phyloP scores from a whole-genome alignment of 2,797 vertebrate genomes.

The Pseudochirops cupreus region DNA sequence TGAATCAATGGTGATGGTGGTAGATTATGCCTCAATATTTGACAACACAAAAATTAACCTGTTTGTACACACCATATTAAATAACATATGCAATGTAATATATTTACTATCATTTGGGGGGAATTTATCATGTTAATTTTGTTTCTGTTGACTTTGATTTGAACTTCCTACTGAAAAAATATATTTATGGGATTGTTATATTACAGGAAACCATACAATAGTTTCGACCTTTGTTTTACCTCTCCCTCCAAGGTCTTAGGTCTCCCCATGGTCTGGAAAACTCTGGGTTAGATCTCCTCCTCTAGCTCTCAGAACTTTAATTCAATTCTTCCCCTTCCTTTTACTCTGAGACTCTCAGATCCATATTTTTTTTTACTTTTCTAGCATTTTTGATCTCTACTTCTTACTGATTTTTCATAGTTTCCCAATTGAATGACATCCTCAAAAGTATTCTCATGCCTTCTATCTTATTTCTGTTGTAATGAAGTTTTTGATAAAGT shows the following conservation, averaged over 20 bases:
- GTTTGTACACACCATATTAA: not conserved
- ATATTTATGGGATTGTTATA: not conserved
- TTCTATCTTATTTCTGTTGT: conserved; percentile 29
- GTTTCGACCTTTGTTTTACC: not conserved
- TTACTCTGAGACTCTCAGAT: not conserved
- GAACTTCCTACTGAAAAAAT: not conserved
- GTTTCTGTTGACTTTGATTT: not conserved
- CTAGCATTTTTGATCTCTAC: conserved; percentile 22
- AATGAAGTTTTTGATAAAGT: conserved; percentile 39
- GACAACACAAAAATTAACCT: not conserved
- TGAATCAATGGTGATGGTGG: not conserved
- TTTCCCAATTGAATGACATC: not conserved
- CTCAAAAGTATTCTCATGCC: not conserved
- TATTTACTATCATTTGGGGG: not conserved
- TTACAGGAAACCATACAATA: not conserved
- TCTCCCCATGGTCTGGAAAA: not conserved
- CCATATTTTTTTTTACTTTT: not conserved
- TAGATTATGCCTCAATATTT: not conserved
- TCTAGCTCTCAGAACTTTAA: not conserved
- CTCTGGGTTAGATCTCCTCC: too few species aligned
- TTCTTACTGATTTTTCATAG: conserved; percentile 11
- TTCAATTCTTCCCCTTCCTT: not conserved
- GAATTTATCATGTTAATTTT: not conserved
- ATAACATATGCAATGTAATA: not conserved
- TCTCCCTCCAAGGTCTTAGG: not conserved